Evolutionary conservation across 2,888 invertebrate species (phyloP).

Genomic region (Exephanes ischioxanthus): DNA sequence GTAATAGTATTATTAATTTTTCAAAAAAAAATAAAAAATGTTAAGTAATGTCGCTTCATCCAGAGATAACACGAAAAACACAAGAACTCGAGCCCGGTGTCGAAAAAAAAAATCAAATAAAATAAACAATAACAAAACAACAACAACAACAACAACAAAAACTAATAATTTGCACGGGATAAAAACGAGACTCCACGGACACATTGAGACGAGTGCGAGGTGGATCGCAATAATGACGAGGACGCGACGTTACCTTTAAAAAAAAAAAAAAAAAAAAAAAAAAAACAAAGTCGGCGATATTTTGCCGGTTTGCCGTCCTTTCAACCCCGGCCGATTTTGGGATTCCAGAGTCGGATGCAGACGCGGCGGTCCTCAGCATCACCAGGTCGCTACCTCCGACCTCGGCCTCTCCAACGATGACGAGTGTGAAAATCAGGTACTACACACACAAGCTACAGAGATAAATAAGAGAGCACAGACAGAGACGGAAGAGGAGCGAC

Average conservation of each 20-base stretch:
- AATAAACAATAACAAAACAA: too few relatives aligned
- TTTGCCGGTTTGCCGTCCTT: constrained; percentile 29
- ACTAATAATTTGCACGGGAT: neutral
- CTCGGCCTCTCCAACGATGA: constrained; percentile 85
- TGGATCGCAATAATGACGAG: neutral
- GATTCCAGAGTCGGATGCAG: constrained; percentile 83
- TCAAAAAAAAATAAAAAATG: too few relatives aligned
- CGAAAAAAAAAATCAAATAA: neutral
- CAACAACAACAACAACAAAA: neutral
- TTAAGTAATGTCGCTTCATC: neutral
- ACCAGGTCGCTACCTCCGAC: constrained; percentile 84
- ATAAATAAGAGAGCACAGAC: constrained; percentile 35
- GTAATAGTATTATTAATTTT: too few relatives aligned
- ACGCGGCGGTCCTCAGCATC: constrained; percentile 79
- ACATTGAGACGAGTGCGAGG: neutral
- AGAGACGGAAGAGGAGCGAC: constrained; percentile 52
- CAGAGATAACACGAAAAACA: neutral
- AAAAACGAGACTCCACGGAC: constrained; percentile 6
- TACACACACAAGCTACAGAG: constrained; percentile 59
- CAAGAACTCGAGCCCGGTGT: neutral
- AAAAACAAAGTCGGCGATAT: constrained; percentile 2
- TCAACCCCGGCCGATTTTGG: constrained; percentile 76
- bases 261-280: neutral
- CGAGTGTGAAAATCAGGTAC: constrained; percentile 84
- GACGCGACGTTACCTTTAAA: neutral